Evolutionary conservation across 2,797 vertebrate genomes (phyloP).

Genomic region (Cyprinella venusta): DNA sequence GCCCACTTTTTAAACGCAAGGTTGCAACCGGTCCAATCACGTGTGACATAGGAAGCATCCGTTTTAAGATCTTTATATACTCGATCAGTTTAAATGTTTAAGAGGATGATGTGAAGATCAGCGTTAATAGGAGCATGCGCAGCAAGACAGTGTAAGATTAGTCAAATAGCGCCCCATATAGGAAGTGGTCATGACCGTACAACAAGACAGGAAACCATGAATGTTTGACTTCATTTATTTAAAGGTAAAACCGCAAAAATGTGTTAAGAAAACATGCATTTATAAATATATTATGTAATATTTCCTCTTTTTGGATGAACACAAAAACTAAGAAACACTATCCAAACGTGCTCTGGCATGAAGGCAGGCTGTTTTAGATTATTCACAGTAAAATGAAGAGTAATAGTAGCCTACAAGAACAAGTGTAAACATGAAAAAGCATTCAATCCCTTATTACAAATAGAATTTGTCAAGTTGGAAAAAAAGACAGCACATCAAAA

Average conservation of each 20-base stretch:
- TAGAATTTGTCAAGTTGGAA: not conserved
- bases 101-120: not conserved
- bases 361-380: not conserved
- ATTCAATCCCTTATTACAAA: not conserved
- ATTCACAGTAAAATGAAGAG: constrained; percentile 62
- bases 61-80: not conserved
- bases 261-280: not conserved
- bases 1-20: not conserved
- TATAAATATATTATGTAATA: not conserved
- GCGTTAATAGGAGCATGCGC: not conserved
- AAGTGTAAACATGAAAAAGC: not conserved
- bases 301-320: not conserved
- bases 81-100: fast-evolving
- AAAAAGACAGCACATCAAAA: not conserved
- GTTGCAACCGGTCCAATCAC: constrained; percentile 6
- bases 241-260: not conserved
- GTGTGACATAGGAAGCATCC: not conserved
- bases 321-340: not conserved
- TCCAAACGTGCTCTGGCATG: not conserved
- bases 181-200: not conserved
- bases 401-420: not conserved
- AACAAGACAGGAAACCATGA: not conserved
- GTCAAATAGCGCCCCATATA: not conserved
- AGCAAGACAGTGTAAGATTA: too few relatives aligned
- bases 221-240: not conserved